These are phyloP conservation scores for Conus ventricosus DNA, from an alignment of 1,140 invertebrate species.

Conservation along the genomic window DNA sequence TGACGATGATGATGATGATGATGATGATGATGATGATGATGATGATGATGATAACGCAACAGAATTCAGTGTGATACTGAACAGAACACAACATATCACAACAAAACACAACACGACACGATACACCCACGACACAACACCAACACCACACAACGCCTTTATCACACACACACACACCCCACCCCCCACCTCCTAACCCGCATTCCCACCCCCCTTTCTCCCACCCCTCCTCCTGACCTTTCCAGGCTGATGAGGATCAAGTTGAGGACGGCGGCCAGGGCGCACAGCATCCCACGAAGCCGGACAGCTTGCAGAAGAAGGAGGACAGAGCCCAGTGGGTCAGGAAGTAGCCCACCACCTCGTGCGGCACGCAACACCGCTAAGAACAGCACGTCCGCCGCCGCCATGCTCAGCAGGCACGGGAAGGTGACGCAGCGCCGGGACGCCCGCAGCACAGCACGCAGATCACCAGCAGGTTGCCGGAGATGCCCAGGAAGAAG, in stretches of 20 bases:
- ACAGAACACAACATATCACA: background rate
- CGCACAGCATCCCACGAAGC: constrained; percentile 69
- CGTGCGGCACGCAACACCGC: constrained; percentile 90
- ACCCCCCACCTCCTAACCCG: background rate
- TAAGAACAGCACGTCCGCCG: constrained; percentile 93
- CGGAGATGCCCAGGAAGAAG: constrained; percentile 86
- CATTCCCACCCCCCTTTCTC: background rate
- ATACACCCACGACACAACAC: background rate
- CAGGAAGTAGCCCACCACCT: constrained; percentile 91
- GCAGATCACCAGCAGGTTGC: constrained; percentile 90
- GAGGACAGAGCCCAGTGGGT: constrained; percentile 86
- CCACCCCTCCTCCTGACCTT: constrained; percentile 64
- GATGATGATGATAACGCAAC: too few species aligned
- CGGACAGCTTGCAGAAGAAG: constrained; percentile 75
- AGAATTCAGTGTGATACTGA: background rate
- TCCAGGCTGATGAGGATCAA: constrained; percentile 73
- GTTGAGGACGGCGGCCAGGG: constrained; percentile 72
- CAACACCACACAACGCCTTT: background rate
- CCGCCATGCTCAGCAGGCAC: constrained; percentile 93
- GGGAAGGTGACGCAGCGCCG: constrained; percentile 92
- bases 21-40: too few species aligned
- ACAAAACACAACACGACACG: background rate
- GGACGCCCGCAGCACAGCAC: constrained; percentile 89
- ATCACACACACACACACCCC: background rate
- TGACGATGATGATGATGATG: too few species aligned